phyloP scores from a whole-genome alignment of 2,888 invertebrate species.

The Cheilosia scutellata region DNA sequence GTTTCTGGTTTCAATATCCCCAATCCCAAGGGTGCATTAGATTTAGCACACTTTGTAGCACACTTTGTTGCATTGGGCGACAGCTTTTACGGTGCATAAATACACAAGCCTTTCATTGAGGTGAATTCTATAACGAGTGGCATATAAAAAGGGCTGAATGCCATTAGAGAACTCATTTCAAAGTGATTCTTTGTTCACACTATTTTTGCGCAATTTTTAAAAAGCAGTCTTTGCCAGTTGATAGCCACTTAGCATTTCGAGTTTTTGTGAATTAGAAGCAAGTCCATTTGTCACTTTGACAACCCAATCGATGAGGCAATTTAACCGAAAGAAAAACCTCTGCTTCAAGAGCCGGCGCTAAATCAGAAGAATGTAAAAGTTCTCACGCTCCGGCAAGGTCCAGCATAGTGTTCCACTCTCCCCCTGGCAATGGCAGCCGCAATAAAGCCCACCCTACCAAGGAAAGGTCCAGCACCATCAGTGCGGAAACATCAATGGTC shows the following conservation, averaged over 20 bases:
- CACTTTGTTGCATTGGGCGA: not conserved
- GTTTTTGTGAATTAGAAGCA: not conserved
- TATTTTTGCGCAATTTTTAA: not conserved
- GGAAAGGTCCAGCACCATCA: slow-evolving; percentile 85
- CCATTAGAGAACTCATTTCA: not conserved
- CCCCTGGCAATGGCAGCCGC: slow-evolving; percentile 50
- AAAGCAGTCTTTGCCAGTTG: not conserved
- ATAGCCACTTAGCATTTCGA: not conserved
- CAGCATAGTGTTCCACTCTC: slow-evolving; percentile 35
- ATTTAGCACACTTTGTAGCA: not conserved
- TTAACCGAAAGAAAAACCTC: slow-evolving; percentile 6
- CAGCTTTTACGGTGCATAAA: not conserved
- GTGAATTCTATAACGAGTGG: not conserved
- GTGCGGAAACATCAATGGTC: slow-evolving; percentile 84
- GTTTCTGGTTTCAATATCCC: not conserved
- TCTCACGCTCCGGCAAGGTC: slow-evolving; percentile 40
- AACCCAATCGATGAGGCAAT: slow-evolving; percentile 8
- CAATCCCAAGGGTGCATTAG: not conserved
- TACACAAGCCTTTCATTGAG: not conserved
- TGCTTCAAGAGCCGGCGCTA: slow-evolving; percentile 63
- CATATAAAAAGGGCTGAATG: not conserved
- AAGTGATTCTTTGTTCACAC: not conserved
- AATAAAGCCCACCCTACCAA: slow-evolving; percentile 79
- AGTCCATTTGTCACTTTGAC: not conserved
- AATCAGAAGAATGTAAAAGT: slow-evolving; percentile 73